Percentiles rank a stretch among this genome's conserved stretches.
Evolutionary conservation across 2,797 vertebrate genomes (phyloP).

Genomic region (Muscicapa striata): DNA sequence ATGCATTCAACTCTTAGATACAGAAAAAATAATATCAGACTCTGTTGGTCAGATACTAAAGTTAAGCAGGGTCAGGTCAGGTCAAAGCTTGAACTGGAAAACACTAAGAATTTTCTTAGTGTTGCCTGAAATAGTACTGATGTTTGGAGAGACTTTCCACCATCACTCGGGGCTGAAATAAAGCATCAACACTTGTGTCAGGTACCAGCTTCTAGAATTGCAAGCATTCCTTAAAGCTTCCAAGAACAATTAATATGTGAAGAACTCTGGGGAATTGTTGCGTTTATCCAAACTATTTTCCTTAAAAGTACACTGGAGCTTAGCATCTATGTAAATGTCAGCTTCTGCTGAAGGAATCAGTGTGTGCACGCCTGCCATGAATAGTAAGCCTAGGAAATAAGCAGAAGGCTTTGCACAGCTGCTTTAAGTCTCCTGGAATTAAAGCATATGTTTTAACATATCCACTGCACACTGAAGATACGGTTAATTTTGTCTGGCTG

Average conservation of each 20-base stretch:
- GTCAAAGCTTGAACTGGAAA: conserved; percentile 16
- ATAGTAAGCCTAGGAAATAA: not conserved
- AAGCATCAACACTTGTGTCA: not conserved
- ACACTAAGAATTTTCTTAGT: not conserved
- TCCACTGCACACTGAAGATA: not conserved
- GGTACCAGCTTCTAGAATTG: not conserved
- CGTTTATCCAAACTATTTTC: not conserved
- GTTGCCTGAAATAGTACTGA: not conserved
- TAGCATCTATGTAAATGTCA: not conserved
- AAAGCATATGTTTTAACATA: not conserved
- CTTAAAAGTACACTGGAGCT: not conserved
- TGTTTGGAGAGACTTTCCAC: not conserved
- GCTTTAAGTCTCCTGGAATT: not conserved
- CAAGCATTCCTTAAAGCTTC: not conserved
- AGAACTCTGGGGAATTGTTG: rapidly evolving
- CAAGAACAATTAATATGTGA: not conserved
- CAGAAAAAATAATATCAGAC: not conserved
- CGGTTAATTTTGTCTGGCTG: not conserved
- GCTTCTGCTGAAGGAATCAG: not conserved
- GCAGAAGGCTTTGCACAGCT: not conserved
- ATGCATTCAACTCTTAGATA: not conserved
- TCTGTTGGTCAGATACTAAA: not conserved
- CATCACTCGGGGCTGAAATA: not conserved
- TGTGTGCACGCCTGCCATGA: rapidly evolving
- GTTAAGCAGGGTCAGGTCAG: conserved; percentile 33